Base-by-base conservation (phyloP, 2,888 invertebrate species). In the Troides helena region DNA sequence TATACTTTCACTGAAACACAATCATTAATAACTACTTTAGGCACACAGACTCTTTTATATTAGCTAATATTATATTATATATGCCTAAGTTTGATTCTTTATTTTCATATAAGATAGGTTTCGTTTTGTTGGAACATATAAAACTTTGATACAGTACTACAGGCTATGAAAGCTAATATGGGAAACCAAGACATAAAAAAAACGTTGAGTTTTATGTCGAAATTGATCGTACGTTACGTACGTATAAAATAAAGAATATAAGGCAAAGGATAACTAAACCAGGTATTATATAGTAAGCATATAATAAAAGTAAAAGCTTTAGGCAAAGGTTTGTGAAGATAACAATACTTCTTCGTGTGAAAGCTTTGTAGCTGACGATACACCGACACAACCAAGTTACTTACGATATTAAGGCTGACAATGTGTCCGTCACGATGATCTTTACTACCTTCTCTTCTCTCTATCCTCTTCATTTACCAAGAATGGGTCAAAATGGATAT, bases 341-440 rank as follows among this genome's bases (percentile, higher is more conserved):
- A 30, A 30, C 30, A 5, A 30, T 30, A n/a, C 12, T n/a, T 53
- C 8, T 18, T 5, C 53, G 18, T 53, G 18, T n/a, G 53, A 53
- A 53, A 53, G 3, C 39, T 84, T 72, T 80, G 83, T 76, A 72
- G 80, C 59, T 79, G 81, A 77, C 67, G 76, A 82, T 88, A 85
- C 74, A 71, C 72, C 74, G 76, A 78, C 77, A 75, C 80, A 78
- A 81, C 78, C 80, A 79, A 87, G 85, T 85, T 85, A 88, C 87
- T 87, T 89, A 87, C 81, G 80, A 85, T 87, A 88, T 87, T 85
- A 87, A 84, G 85, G 78, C 83, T 84, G 85, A 89, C 89, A 89
- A 88, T 88, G 85, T 85, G 72, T 74, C 81, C 78, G 85, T 85
- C 87, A 84, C 84, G 86, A 89, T 88, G 86, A 88, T 89, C 86